Evolutionary conservation across 64 coral and sea anemone species (phyloP), one percentile per base, ranked within the genome.

Genomic region (Platygyra sinensis): DNA sequence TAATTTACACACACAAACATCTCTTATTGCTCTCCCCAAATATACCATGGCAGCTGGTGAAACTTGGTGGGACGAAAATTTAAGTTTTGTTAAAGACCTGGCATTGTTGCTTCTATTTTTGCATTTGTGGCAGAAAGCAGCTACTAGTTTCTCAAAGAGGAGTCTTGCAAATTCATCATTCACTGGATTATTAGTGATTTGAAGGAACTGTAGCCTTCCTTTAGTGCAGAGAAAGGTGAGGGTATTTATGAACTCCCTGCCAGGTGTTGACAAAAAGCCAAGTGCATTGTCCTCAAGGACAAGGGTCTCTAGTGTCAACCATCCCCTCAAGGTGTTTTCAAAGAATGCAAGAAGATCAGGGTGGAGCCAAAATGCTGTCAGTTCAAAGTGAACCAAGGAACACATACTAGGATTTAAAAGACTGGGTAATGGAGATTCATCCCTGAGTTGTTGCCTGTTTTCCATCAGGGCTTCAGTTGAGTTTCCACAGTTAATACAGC

Each of bases 351-450:
- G 50, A 12, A 92, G 39, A 39, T 87, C 60, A 69, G 77, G 60
- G 19, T 87, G 83, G 30, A 92, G 75, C 83, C 83, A 79, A 69
- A 92, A 87, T 16, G 74, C 75, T 2, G 52, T 62, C 38, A 92
- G 52, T 31, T 92, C 90, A 79, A 92, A 92, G 29, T 92, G 90
- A 83, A 83, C 80, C 62, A 83, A 71, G 4, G n/a, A 51, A 12
- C 63, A 85, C 42, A 46, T 46, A n/a, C 14, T 38, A 42, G 20
- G 60, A 51, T 29, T 72, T 85, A 39, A 71, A 15, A 72, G 51
- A 69, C 83, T 72, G 73, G 3, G 64, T 19, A 72, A 72, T 50
- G 6, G 62, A 51, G 60, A 67, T 65, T 52, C 20, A 60, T 72
- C 31, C 77, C 15, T 50, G 54, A 11, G 20, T 38, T 39, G 62